A percentile compares a stretch with the other conserved stretches of the same genome.
These are phyloP conservation scores for Lasioglossum vierecki DNA, from an alignment of 2,888 invertebrate genomes.

Conservation along the genomic window DNA sequence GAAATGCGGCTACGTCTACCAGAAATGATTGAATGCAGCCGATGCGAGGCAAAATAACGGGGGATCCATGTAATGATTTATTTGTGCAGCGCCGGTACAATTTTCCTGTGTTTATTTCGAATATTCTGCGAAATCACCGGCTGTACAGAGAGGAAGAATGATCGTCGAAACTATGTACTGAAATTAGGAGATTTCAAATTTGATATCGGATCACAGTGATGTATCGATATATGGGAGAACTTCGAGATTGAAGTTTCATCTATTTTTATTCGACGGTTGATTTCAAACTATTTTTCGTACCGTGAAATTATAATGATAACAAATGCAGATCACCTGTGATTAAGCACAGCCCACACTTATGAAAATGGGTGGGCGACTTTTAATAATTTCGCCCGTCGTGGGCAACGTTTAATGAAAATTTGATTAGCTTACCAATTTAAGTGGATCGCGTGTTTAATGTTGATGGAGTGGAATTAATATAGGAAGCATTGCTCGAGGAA, in stretches of 20 bases:
- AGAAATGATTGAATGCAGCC: slow-evolving; percentile 29
- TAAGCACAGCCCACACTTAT: background rate
- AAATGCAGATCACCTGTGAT: background rate
- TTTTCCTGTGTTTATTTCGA: background rate
- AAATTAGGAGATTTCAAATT: background rate
- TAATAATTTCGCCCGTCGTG: background rate
- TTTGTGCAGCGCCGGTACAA: slow-evolving; percentile 1
- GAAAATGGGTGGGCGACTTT: background rate
- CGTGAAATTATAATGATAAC: background rate
- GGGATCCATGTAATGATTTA: slow-evolving; percentile 30
- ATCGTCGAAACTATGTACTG: background rate
- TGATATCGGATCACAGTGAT: background rate
- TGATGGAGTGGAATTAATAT: slow-evolving; percentile 2
- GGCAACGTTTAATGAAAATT: background rate
- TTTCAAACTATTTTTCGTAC: too few relatives aligned
- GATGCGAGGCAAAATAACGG: background rate
- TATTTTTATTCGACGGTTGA: too few relatives aligned
- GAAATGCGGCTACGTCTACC: slow-evolving; percentile 28
- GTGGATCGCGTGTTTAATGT: background rate
- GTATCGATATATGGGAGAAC: background rate
- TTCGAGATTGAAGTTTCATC: background rate
- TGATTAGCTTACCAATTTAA: background rate
- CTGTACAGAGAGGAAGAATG: background rate
- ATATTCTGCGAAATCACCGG: background rate
- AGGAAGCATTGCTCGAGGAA: background rate